phyloP scores from a whole-genome alignment of 2,888 invertebrate genomes.

The Drosophila mimica region DNA sequence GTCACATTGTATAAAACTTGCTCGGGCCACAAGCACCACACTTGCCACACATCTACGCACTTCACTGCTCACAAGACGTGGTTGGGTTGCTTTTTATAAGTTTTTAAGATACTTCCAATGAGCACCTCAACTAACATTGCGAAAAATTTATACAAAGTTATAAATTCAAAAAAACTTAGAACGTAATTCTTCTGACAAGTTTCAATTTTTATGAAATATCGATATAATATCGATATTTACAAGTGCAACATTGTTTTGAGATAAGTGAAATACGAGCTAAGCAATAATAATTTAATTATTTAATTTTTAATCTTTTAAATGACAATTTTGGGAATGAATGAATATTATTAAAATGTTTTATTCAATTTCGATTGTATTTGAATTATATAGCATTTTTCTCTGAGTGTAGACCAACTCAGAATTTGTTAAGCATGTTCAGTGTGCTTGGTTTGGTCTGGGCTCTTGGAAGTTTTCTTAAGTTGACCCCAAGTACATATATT shows the following conservation, averaged over 20 bases:
- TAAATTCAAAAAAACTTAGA: neutral
- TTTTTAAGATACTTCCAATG: constrained; percentile 8
- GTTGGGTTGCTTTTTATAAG: constrained; percentile 1
- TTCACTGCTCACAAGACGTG: constrained; percentile 39
- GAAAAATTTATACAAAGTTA: neutral
- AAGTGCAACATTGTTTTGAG: neutral
- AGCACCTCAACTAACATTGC: constrained; percentile 4
- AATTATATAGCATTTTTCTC: neutral
- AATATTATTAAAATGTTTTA: neutral
- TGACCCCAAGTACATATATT: constrained; percentile 18
- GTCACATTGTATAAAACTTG: constrained; percentile 40
- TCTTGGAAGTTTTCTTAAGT: constrained; percentile 5
- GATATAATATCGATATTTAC: neutral
- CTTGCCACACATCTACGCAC: neutral
- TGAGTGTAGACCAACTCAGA: neutral
- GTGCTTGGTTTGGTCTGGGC: constrained; percentile 1
- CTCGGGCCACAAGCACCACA: constrained; percentile 18
- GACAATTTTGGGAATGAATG: neutral
- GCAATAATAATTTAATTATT: neutral
- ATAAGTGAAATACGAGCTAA: neutral
- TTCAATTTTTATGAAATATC: neutral
- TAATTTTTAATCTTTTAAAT: no score
- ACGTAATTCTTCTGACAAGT: neutral
- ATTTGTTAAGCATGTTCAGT: constrained; percentile 2
- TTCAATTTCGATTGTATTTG: neutral